Base-by-base conservation (phyloP, 1,140 invertebrate genomes). In the Neuroterus valhalla region DNA sequence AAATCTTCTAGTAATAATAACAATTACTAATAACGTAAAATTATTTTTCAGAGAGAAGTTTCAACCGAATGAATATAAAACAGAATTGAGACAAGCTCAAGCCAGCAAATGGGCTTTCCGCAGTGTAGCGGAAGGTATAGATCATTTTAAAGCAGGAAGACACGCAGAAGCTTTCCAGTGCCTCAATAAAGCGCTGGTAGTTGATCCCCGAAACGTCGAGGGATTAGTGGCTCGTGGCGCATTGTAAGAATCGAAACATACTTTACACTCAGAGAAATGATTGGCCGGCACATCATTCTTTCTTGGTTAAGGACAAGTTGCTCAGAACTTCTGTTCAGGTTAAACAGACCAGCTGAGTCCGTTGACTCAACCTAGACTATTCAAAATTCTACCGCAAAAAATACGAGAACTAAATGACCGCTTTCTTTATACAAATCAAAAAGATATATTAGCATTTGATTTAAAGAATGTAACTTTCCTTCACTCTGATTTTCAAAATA, bases 161-260 rank as follows among this genome's bases (percentile, higher is more conserved):
- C 94, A 97, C 84, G 93, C 95, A 5, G 97, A 98, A 91, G 97
- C 97, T 48, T 98, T 98, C 90, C 97, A 98, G 86, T 97, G 96
- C 84, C 91, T 98, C 1, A 98, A 98, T 89, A 97, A 97, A 90
- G 97, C 97, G 2, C 90, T 99, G 2, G 95, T 94, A 85, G 97
- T 98, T 81, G 97, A 98, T 91, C 93, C 95, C 10, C 92, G 94
- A 78, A 98, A 98, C 91, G 96, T 98, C 1, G 98, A 99, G 91
- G 98, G 96, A 62, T 90, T 98, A 52, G 97, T 98, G 0, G 97
- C 97, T 12, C 92, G 97, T 86, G 97, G 97, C 79, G 97, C 97
- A 62, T 89, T 99, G 87, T 95, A 91, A 93, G 93, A 92, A 69
- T 38, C 31, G 10, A 38, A 42, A 43, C n/a, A 31, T 23, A 43